Conservation (phyloP, 2,888 invertebrate species). For the Napeogenes sylphis region DNA sequence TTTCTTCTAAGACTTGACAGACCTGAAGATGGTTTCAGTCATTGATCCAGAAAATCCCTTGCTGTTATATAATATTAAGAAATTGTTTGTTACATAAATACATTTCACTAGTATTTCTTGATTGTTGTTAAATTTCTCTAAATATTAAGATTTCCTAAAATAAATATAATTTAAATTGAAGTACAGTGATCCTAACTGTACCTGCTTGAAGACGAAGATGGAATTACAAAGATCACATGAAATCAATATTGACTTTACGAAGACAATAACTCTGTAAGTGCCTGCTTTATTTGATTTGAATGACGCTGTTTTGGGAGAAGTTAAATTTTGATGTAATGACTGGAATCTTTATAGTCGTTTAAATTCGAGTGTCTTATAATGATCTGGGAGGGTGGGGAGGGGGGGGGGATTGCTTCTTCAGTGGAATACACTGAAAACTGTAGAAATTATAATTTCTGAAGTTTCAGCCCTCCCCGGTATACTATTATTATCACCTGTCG, state of each 20-base stretch:
- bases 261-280: not conserved
- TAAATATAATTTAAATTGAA: too few species aligned
- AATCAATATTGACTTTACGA: too few species aligned
- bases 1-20: not conserved
- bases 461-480: too few species aligned
- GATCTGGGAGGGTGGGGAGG: not conserved
- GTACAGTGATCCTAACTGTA: too few species aligned
- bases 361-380: conserved; percentile 4
- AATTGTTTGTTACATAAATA: too few species aligned
- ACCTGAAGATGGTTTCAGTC: not conserved
- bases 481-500: conserved; percentile 46
- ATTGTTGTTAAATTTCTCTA: too few species aligned
- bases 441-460: not conserved
- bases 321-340: conserved; percentile 14
- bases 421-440: not conserved
- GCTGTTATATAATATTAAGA: too few species aligned
- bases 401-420: not conserved
- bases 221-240: too few species aligned
- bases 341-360: conserved; percentile 5
- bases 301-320: conserved; percentile 14
- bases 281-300: conserved; percentile 2
- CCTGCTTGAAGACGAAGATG: too few species aligned
- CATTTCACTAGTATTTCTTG: too few species aligned
- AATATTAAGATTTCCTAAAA: too few species aligned
- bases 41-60: too few species aligned